These are phyloP conservation scores for Ovis canadensis DNA, from an alignment of 2,113 vertebrate species.

Conservation along the genomic window DNA sequence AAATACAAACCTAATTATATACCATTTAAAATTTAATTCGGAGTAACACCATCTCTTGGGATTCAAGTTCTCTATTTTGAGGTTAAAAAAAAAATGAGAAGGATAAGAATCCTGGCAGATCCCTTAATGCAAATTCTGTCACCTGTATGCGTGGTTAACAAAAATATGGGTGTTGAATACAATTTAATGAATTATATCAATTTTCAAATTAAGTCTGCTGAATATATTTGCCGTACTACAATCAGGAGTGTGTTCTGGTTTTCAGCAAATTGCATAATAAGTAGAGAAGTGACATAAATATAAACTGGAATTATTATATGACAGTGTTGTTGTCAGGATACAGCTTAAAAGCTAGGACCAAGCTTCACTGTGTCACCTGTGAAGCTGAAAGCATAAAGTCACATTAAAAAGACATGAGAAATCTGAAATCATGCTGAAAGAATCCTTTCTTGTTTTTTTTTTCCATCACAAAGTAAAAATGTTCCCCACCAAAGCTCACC, in stretches of 20 bases:
- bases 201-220: background rate
- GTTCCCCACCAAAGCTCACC: background rate
- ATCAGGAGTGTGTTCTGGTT: background rate
- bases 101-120: constrained; percentile 16
- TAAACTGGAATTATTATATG: background rate
- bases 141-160: background rate
- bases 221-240: background rate
- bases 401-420: background rate
- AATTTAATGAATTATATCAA: background rate
- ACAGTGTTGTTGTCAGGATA: background rate
- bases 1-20: constrained; percentile 65
- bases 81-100: constrained; percentile 46
- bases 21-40: constrained; percentile 60
- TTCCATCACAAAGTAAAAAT: background rate
- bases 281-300: background rate
- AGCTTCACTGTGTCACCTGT: background rate
- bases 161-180: background rate
- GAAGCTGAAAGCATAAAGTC: background rate
- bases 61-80: constrained; percentile 14
- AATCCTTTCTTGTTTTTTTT: background rate
- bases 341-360: background rate
- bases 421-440: background rate
- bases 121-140: background rate
- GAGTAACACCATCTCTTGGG: constrained; percentile 29
- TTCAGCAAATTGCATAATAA: background rate